These are phyloP conservation scores for Noctua pronuba DNA, from an alignment of 2,888 invertebrate genomes.

Conservation along the genomic window DNA sequence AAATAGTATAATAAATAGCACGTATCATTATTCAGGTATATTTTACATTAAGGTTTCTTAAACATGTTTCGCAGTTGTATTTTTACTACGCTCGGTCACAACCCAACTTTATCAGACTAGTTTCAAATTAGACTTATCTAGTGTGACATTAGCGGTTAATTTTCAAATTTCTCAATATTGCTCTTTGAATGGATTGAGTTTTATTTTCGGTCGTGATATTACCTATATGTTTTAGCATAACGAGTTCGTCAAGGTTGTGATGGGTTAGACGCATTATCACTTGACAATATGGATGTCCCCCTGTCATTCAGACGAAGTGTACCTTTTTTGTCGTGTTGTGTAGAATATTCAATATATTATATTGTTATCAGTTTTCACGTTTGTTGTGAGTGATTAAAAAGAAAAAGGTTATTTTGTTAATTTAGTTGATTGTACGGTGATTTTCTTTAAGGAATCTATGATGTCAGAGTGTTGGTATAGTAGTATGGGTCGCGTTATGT, in stretches of 20 bases:
- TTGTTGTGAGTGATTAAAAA: conserved; percentile 35
- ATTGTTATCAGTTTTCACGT: conserved; percentile 43
- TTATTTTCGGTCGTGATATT: conserved; percentile 83
- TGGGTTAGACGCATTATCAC: conserved; percentile 74
- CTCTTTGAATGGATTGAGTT: conserved; percentile 70
- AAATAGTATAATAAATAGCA: neutral
- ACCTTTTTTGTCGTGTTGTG: conserved; percentile 45
- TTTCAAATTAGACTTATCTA: conserved; percentile 38
- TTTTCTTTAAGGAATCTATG: conserved; percentile 47
- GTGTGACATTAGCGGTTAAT: conserved; percentile 54
- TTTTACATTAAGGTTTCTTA: conserved; percentile 6
- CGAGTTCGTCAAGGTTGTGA: conserved; percentile 85
- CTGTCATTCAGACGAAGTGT: conserved; percentile 66
- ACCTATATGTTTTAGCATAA: conserved; percentile 86
- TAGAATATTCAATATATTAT: conserved; percentile 47
- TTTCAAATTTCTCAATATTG: conserved; percentile 72
- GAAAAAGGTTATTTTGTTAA: conserved; percentile 16
- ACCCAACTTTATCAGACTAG: conserved; percentile 16
- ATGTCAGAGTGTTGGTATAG: conserved; percentile 46
- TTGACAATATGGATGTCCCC: conserved; percentile 75
- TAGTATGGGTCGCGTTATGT: conserved; percentile 42
- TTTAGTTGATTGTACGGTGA: conserved; percentile 6
- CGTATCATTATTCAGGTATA: neutral
- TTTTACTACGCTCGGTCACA: conserved; percentile 40
- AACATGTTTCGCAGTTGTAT: conserved; percentile 31